Base-by-base conservation (phyloP, 2,888 invertebrate species). In the Cosmopolites sordidus region DNA sequence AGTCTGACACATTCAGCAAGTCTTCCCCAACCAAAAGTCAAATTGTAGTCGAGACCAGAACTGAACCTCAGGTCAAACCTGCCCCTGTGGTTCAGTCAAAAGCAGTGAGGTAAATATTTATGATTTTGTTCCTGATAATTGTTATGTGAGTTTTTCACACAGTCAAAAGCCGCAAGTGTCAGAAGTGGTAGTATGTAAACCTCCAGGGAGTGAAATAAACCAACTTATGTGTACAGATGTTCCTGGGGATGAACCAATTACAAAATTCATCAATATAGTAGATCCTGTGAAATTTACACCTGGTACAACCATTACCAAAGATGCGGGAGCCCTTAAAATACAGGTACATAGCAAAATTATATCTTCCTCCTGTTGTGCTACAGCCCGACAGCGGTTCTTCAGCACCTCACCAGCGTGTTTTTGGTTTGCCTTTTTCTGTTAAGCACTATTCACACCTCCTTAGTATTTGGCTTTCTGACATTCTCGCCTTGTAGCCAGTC, bases 21-120 rank as follows among this genome's bases (percentile, higher is more conserved):
- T 87, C 87, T 0, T 85, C 86, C 0, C 88, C 88, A 66, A 81
- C 80, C 60, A 88, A 87, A 73, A 90, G 89, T 61, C 83, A 86
- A 43, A 92, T 92, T 60, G 78, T 86, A 4, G 86, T 92, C 42
- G 91, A 92, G 72, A 84, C 70, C 82, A 61, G 81, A 81, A 50
- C 85, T 84, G 67, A 63, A 46, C 60, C 58, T 8, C 58, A 59
- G 33, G 12, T 41, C 38, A 4, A 16, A 14, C 16, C 40, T 16
- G 39, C 37, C 17, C 17, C 46, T 9, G 30, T 11, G 15, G 59
- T 54, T 40, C 54, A 57, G 14, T 54, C 59, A 15, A 61, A 56
- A 51, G 37, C 51, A 22, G 39, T 54, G 11, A 51, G 44, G 41
- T 59, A 58, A 45, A 15, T 51, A 22, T 16, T 33, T 12, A 22